phyloP scores from a whole-genome alignment of 2,888 invertebrate genomes.

The Anodontia alba region DNA sequence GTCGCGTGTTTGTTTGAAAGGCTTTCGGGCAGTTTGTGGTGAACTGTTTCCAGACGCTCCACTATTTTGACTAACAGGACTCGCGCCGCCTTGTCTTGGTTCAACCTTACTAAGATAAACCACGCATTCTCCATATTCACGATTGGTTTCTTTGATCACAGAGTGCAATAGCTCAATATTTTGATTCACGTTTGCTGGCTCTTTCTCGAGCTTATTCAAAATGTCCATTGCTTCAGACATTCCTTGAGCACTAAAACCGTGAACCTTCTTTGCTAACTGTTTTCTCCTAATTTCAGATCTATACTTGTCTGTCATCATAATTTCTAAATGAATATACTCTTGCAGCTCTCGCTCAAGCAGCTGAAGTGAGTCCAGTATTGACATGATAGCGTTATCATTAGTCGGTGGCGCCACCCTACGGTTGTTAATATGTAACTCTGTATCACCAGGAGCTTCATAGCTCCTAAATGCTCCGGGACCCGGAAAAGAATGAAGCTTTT shows the following conservation, averaged over 20 bases:
- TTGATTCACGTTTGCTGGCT: conserved; percentile 34
- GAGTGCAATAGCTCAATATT: conserved; percentile 50
- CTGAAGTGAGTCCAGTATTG: conserved; percentile 65
- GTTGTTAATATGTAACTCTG: not conserved
- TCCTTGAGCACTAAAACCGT: conserved; percentile 59
- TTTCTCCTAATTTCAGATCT: conserved; percentile 59
- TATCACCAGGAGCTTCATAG: conserved; percentile 20
- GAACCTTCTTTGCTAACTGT: conserved; percentile 62
- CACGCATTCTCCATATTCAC: conserved; percentile 67
- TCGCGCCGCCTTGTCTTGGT: conserved; percentile 1
- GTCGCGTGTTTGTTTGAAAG: conserved; percentile 29
- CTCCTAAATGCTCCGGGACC: conserved; percentile 24
- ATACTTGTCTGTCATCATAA: conserved; percentile 65
- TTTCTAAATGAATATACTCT: conserved; percentile 67
- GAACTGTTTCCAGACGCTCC: conserved; percentile 19
- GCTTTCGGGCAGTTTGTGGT: conserved; percentile 23
- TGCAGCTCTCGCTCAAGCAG: conserved; percentile 64
- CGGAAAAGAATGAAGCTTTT: conserved; percentile 39
- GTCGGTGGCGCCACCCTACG: conserved; percentile 35
- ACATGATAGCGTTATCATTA: conserved; percentile 61
- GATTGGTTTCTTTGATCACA: conserved; percentile 53
- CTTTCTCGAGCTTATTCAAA: conserved; percentile 48
- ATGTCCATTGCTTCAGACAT: conserved; percentile 56
- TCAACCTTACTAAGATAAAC: conserved; percentile 57
- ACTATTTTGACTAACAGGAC: conserved; percentile 2